Conservation (phyloP, 2,113 vertebrate species). For the Mesitornis unicolor region DNA sequence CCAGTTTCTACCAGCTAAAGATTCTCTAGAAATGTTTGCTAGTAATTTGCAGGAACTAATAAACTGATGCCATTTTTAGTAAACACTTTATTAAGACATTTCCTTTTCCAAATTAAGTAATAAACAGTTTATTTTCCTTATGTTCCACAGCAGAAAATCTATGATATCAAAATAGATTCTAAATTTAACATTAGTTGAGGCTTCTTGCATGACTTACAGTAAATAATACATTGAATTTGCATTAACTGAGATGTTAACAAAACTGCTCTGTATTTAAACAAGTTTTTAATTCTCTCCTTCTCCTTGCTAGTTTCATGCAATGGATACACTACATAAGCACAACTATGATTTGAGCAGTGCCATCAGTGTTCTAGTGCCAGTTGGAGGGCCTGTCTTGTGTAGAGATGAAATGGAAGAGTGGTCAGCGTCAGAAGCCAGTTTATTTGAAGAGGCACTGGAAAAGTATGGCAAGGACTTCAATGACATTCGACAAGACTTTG, state of each 20-base stretch:
- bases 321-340: slow-evolving; percentile 93
- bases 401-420: slow-evolving; percentile 99
- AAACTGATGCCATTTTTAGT: neutral
- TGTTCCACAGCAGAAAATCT: neutral
- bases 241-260: neutral
- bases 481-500: slow-evolving; percentile 98
- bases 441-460: slow-evolving; percentile 96
- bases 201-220: neutral
- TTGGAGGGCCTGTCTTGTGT: slow-evolving; percentile 93
- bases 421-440: slow-evolving; percentile 95
- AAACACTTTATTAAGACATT: neutral
- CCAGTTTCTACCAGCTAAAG: neutral
- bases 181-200: neutral
- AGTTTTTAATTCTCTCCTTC: neutral
- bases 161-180: neutral
- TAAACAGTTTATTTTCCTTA: neutral
- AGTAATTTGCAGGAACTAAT: neutral
- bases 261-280: neutral
- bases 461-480: slow-evolving; percentile 99
- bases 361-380: slow-evolving; percentile 90
- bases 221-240: neutral
- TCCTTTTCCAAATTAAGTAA: neutral
- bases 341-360: slow-evolving; percentile 93
- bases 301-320: slow-evolving; percentile 88
- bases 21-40: neutral